Conservation (phyloP, 2,888 invertebrate species). For the Maniola hyperantus region DNA sequence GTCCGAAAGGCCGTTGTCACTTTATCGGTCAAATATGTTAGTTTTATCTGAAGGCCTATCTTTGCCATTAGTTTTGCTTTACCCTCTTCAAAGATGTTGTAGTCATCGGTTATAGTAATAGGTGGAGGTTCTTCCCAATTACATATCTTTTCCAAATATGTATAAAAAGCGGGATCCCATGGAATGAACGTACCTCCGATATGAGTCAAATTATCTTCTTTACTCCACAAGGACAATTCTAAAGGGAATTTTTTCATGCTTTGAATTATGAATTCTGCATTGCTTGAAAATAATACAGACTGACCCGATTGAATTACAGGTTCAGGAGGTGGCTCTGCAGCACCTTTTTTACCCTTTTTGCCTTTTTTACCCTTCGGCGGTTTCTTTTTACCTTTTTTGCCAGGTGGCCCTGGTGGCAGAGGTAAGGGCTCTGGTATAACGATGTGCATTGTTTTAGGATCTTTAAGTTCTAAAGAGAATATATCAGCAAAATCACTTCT, state of each 20-base stretch:
- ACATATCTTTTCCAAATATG: conserved; percentile 58
- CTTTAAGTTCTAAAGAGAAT: conserved; percentile 72
- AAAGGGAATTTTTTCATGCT: conserved; percentile 66
- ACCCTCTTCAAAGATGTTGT: conserved; percentile 74
- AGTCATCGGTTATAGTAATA: conserved; percentile 64
- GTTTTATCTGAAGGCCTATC: conserved; percentile 67
- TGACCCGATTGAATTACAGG: conserved; percentile 73
- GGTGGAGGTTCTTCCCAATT: conserved; percentile 54
- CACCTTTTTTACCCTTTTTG: conserved; percentile 63
- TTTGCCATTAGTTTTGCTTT: conserved; percentile 69
- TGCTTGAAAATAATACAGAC: conserved; percentile 70
- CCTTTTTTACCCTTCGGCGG: conserved; percentile 52
- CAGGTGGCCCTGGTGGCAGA: conserved; percentile 64
- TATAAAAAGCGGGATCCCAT: conserved; percentile 66
- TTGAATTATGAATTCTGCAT: conserved; percentile 65
- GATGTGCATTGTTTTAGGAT: conserved; percentile 74
- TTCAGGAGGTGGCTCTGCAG: conserved; percentile 61
- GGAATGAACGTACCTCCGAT: conserved; percentile 64
- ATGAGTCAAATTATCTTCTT: conserved; percentile 63
- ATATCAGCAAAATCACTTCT: conserved; percentile 71
- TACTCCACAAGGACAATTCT: conserved; percentile 71
- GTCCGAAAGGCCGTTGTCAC: conserved; percentile 70
- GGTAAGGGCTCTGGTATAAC: conserved; percentile 73
- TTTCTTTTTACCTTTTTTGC: conserved; percentile 59
- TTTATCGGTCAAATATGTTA: conserved; percentile 63